Conservation (phyloP, 2,888 invertebrate genomes). For the Hypercompe scribonia region DNA sequence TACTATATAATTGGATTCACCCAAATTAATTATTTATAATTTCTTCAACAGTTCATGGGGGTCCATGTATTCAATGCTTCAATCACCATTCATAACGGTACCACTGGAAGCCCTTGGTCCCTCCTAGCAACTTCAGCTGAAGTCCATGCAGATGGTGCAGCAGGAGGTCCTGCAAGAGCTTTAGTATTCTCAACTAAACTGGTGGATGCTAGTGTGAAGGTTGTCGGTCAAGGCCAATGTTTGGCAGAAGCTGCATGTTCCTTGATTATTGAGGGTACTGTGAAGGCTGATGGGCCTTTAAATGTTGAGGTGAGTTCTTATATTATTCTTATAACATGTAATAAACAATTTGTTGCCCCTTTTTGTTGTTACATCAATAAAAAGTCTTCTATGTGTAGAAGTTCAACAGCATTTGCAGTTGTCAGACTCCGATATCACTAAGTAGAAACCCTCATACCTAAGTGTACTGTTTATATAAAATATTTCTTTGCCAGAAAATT, state of each 20-base stretch:
- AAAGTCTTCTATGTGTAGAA: too few species aligned
- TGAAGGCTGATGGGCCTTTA: conserved; percentile 94
- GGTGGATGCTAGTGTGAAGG: conserved; percentile 88
- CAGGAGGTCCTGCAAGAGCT: conserved; percentile 89
- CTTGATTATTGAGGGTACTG: conserved; percentile 91
- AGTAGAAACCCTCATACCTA: too few species aligned
- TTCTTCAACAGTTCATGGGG: conserved; percentile 91
- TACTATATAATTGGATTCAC: not conserved
- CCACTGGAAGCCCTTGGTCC: conserved; percentile 89
- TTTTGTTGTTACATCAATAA: too few species aligned
- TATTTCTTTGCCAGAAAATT: conserved; percentile 86
- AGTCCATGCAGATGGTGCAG: conserved; percentile 90
- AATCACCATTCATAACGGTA: conserved; percentile 69
- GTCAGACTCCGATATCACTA: too few species aligned
- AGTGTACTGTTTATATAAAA: not conserved
- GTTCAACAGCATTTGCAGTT: too few species aligned
- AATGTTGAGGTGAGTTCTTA: conserved; percentile 89
- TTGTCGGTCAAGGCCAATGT: conserved; percentile 86
- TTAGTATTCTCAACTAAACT: conserved; percentile 91
- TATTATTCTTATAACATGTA: not conserved
- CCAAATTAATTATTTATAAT: not conserved
- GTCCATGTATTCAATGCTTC: conserved; percentile 92
- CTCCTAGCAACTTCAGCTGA: conserved; percentile 90
- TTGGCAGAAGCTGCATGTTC: conserved; percentile 91
- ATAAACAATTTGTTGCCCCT: not conserved